These are phyloP conservation scores for Brachionus calyciflorus DNA, from an alignment of 1,140 invertebrate genomes.

Conservation along the genomic window DNA sequence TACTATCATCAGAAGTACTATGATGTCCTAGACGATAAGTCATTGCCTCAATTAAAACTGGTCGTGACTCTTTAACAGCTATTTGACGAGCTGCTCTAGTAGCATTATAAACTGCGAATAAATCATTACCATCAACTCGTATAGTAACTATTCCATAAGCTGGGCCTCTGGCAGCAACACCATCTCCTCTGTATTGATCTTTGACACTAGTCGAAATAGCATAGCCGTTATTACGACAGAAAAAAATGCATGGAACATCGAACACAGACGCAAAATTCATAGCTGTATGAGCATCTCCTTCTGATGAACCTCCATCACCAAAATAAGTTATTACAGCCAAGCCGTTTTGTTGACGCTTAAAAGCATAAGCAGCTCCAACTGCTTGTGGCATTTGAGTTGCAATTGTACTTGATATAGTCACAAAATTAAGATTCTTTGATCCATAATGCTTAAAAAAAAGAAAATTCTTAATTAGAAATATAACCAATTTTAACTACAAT, in stretches of 20 bases:
- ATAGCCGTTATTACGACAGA: constrained; percentile 84
- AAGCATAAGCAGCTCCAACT: constrained; percentile 53
- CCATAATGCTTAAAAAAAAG: constrained; percentile 59
- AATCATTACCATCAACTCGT: constrained; percentile 93
- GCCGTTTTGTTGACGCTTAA: constrained; percentile 62
- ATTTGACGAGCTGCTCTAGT: constrained; percentile 77
- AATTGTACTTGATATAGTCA: constrained; percentile 90
- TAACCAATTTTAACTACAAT: too few relatives aligned
- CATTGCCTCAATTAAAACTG: constrained; percentile 94
- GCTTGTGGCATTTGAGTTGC: constrained; percentile 94
- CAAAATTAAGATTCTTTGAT: constrained; percentile 74
- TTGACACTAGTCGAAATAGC: constrained; percentile 90
- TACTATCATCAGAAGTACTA: constrained; percentile 96
- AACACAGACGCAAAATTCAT: constrained; percentile 96
- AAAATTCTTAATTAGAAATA: neutral
- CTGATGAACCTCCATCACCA: constrained; percentile 94
- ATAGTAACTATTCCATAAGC: constrained; percentile 86
- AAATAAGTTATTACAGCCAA: constrained; percentile 89
- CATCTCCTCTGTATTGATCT: constrained; percentile 85
- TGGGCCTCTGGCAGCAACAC: constrained; percentile 75
- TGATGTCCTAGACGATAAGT: constrained; percentile 89
- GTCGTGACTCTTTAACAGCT: constrained; percentile 73
- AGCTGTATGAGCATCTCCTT: constrained; percentile 95
- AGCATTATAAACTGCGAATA: constrained; percentile 88
- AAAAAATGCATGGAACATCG: constrained; percentile 87